These are phyloP conservation scores for Parazoanthus darwini DNA, from an alignment of 92 coral and sea anemone species.

Conservation along the genomic window DNA sequence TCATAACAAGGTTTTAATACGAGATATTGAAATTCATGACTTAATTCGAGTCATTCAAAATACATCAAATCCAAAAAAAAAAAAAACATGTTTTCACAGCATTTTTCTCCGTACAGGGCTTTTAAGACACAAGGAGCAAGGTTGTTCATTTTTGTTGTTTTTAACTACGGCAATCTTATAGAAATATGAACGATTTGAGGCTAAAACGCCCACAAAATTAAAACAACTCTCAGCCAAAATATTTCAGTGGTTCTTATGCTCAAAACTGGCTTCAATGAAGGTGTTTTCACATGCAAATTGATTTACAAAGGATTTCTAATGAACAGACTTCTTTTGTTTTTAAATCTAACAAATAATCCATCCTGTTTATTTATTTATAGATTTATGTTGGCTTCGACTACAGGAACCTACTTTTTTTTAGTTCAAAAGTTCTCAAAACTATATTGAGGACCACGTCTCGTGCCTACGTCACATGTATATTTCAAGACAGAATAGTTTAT, in stretches of 20 bases:
- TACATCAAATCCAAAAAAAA: no score
- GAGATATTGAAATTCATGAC: no score
- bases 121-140: no score
- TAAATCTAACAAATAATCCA: neutral
- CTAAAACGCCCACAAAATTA: no score
- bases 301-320: neutral
- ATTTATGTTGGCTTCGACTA: neutral
- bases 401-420: neutral
- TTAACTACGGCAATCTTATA: no score
- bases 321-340: neutral
- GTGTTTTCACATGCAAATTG: neutral
- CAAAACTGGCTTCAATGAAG: neutral
- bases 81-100: no score
- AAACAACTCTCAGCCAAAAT: no score
- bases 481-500: conserved; percentile 18
- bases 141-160: no score
- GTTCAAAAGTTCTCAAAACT: neutral
- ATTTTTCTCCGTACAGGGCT: no score
- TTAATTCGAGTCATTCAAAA: no score
- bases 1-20: no score
- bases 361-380: neutral
- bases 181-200: no score
- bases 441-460: neutral
- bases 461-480: conserved; percentile 12
- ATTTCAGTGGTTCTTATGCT: neutral